Percentiles rank a stretch among this genome's conserved stretches.
Conservation (phyloP, 1,140 invertebrate species). For the Drosophila mauritiana region DNA sequence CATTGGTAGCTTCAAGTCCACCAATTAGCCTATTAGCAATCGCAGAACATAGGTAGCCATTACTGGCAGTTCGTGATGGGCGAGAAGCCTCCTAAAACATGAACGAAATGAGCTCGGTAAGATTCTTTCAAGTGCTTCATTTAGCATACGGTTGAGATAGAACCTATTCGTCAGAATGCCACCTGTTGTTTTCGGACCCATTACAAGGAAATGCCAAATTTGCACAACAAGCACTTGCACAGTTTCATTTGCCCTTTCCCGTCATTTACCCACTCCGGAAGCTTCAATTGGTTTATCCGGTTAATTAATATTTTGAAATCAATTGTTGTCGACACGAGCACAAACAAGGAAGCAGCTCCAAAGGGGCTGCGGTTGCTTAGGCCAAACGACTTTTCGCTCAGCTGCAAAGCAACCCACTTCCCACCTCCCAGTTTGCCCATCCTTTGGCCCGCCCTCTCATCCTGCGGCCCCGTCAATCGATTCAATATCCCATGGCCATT, state of each 20-base stretch:
- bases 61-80: too few species aligned
- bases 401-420: slow-evolving; percentile 1
- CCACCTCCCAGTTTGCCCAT: not conserved
- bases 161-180: not conserved
- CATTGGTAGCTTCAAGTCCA: too few species aligned
- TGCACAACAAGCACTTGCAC: not conserved
- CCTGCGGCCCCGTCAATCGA: slow-evolving; percentile 19
- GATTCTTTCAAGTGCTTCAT: too few species aligned
- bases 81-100: too few species aligned
- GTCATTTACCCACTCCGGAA: slow-evolving; percentile 7
- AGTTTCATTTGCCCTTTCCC: slow-evolving; percentile 19
- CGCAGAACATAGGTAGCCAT: too few species aligned
- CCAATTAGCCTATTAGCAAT: too few species aligned
- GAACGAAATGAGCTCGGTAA: too few species aligned
- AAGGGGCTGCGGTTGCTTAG: slow-evolving; percentile 20
- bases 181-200: not conserved
- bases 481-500: slow-evolving; percentile 61
- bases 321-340: slow-evolving; percentile 41
- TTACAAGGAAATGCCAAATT: not conserved
- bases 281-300: slow-evolving; percentile 41
- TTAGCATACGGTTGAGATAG: too few species aligned
- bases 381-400: slow-evolving; percentile 33
- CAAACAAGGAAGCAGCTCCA: slow-evolving; percentile 10
- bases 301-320: slow-evolving; percentile 55
- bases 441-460: too few species aligned